A percentile compares a stretch with the other conserved stretches of the same genome.
phyloP scores from a whole-genome alignment of 1,140 invertebrate species.

The Steinernema khuongi region DNA sequence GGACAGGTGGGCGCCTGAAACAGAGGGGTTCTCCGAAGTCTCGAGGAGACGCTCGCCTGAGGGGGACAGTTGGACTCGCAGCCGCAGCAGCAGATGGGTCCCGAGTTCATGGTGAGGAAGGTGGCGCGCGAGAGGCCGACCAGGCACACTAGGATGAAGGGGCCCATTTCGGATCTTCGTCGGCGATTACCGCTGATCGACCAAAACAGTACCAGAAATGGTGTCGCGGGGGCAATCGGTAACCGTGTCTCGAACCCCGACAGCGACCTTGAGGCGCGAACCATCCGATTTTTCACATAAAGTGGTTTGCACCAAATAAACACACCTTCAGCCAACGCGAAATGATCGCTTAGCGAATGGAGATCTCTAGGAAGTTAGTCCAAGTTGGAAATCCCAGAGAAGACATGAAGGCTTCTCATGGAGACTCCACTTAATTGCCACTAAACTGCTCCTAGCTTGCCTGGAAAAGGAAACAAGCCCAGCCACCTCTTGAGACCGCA shows the following conservation, averaged over 20 bases:
- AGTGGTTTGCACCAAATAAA: not conserved
- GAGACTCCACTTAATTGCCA: too few species aligned
- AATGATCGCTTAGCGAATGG: not conserved
- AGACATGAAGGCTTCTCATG: too few species aligned
- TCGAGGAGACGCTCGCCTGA: too few species aligned
- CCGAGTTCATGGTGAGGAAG: not conserved
- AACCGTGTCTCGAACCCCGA: not conserved
- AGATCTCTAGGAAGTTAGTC: not conserved
- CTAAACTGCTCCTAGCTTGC: too few species aligned
- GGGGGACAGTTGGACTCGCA: not conserved
- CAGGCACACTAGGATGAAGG: not conserved
- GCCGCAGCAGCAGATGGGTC: not conserved
- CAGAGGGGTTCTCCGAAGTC: too few species aligned
- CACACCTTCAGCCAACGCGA: not conserved
- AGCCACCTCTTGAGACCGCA: too few species aligned
- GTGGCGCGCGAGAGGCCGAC: not conserved
- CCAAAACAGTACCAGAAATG: constrained; percentile 6
- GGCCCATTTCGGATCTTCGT: not conserved
- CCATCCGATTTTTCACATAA: constrained; percentile 5
- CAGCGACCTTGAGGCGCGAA: not conserved
- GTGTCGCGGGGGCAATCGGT: constrained; percentile 11
- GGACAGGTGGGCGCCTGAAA: not conserved
- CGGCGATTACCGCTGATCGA: not conserved
- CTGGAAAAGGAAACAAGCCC: too few species aligned
- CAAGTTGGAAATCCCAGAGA: too few species aligned